Evolutionary conservation across 92 coral and sea anemone species (phyloP).

Genomic region (Metridium senile): DNA sequence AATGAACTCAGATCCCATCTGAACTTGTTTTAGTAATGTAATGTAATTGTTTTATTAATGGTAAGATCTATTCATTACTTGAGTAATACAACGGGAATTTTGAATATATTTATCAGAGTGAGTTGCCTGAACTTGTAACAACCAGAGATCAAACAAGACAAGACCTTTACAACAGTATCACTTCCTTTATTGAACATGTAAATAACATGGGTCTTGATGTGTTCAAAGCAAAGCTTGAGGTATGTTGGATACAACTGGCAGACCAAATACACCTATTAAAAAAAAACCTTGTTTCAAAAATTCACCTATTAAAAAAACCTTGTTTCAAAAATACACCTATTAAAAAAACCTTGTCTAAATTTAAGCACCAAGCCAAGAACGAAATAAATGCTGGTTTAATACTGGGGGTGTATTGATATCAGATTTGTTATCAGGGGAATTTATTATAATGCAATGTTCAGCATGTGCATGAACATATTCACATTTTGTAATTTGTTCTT

Average conservation of each 20-base stretch:
- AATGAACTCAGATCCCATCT: no score
- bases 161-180: conserved; percentile 6
- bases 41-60: no score
- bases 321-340: not conserved
- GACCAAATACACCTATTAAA: no score
- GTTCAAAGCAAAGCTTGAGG: conserved; percentile 21
- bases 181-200: conserved; percentile 4
- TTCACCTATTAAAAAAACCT: not conserved
- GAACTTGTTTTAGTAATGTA: no score
- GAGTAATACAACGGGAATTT: no score
- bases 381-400: no score
- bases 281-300: not conserved
- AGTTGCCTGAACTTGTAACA: conserved; percentile 1
- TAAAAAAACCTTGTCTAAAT: not conserved
- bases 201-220: conserved; percentile 15
- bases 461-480: not conserved
- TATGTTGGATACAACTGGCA: no score
- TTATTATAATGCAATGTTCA: not conserved
- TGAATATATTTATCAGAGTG: no score
- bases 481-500: no score
- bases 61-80: no score
- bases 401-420: not conserved
- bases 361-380: no score
- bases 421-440: not conserved
- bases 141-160: conserved; percentile 20